These are phyloP conservation scores for Tenthredo scrophulariae DNA, from an alignment of 2,888 invertebrate genomes.

Conservation along the genomic window DNA sequence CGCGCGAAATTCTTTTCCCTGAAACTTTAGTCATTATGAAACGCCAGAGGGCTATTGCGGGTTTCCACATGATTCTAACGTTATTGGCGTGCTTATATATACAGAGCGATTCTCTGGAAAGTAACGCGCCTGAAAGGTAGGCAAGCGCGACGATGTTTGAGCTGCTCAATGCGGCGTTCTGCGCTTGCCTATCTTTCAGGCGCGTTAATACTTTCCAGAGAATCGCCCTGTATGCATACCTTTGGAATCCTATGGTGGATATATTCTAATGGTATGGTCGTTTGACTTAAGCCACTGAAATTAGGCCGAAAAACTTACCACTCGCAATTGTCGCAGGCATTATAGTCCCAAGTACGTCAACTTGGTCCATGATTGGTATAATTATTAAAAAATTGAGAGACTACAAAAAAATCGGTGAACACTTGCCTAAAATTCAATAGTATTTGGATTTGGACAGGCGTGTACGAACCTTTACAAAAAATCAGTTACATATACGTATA, in stretches of 20 bases:
- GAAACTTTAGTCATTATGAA: slow-evolving; percentile 32
- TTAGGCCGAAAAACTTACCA: background rate
- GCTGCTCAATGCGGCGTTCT: too few species aligned
- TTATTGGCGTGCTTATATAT: slow-evolving; percentile 2
- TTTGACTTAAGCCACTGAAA: background rate
- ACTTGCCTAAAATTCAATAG: background rate
- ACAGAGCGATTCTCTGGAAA: too few species aligned
- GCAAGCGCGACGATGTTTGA: too few species aligned
- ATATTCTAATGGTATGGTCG: background rate
- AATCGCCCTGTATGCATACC: too few species aligned
- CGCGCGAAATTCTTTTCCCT: background rate
- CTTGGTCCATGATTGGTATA: background rate
- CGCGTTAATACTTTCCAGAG: too few species aligned
- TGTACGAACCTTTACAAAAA: background rate
- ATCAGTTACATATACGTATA: background rate
- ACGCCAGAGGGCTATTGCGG: background rate
- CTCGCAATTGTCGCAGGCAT: background rate
- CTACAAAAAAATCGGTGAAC: background rate
- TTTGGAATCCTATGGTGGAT: background rate
- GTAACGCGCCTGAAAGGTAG: too few species aligned
- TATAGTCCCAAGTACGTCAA: background rate
- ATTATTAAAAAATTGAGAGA: background rate
- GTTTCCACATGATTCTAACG: slow-evolving; percentile 2
- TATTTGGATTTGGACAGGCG: background rate
- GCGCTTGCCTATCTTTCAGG: too few species aligned